These are phyloP conservation scores for Choloepus didactylus DNA, from an alignment of 2,797 vertebrate genomes.

Conservation along the genomic window DNA sequence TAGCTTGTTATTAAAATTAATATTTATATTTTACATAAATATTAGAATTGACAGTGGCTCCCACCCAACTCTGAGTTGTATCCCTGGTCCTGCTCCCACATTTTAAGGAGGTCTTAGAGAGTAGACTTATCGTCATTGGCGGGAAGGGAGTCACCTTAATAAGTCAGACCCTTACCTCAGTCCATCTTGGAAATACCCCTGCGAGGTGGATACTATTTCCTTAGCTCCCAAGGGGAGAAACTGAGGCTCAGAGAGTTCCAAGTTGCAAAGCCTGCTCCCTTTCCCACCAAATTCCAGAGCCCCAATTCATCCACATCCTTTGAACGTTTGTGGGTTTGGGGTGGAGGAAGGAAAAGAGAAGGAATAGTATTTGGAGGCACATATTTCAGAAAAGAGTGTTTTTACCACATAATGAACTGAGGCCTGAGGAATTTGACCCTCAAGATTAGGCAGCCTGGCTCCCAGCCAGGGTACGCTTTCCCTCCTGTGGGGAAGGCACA, in stretches of 20 bases:
- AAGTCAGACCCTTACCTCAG: not conserved
- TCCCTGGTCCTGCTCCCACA: not conserved
- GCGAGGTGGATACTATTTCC: not conserved
- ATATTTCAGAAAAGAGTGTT: not conserved
- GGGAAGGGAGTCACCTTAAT: not conserved
- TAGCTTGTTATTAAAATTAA: not conserved
- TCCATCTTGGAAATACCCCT: not conserved
- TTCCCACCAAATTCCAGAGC: not conserved
- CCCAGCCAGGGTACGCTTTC: too few relatives aligned
- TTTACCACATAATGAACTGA: not conserved
- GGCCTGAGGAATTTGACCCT: not conserved
- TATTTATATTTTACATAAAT: too few relatives aligned
- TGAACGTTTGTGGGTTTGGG: not conserved
- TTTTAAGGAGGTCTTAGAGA: not conserved
- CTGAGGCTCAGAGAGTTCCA: not conserved
- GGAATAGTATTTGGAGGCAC: not conserved
- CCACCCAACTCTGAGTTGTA: not conserved
- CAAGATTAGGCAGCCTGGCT: not conserved
- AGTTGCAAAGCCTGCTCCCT: fast-evolving
- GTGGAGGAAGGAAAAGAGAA: not conserved
- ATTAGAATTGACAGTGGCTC: not conserved
- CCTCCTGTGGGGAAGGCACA: not conserved
- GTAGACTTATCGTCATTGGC: not conserved
- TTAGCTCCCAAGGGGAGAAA: not conserved
- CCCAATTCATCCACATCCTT: not conserved